phyloP scores from a whole-genome alignment of 2,113 vertebrate species.

The Microcebus jonahi region DNA sequence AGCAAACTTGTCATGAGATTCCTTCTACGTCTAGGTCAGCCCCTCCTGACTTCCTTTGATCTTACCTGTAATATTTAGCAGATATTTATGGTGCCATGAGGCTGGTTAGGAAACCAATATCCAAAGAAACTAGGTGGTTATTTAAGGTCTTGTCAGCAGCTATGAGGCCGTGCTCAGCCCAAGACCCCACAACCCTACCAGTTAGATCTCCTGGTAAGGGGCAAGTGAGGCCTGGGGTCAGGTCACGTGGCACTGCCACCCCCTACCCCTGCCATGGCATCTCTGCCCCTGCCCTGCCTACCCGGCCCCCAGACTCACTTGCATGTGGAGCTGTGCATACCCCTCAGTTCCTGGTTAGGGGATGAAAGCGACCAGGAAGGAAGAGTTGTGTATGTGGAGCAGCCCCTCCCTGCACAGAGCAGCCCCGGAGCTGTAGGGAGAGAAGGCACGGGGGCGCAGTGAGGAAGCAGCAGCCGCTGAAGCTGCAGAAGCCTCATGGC shows the following conservation, averaged over 20 bases:
- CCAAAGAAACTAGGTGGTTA: background rate
- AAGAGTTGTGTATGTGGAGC: background rate
- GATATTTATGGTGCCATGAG: background rate
- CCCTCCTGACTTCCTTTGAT: background rate
- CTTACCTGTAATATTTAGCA: background rate
- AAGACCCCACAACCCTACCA: background rate
- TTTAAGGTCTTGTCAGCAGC: background rate
- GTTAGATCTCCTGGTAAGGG: background rate
- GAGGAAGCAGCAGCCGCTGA: background rate
- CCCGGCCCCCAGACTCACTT: background rate
- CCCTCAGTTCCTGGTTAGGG: background rate
- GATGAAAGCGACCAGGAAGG: background rate
- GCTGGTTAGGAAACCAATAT: background rate
- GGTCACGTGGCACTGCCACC: background rate
- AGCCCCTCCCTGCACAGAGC: background rate
- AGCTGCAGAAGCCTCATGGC: background rate
- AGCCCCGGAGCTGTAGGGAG: background rate
- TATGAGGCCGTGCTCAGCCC: background rate
- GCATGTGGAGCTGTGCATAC: background rate
- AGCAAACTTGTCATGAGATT: background rate
- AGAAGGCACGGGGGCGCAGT: background rate
- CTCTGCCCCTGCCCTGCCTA: background rate
- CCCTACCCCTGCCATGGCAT: too few species aligned
- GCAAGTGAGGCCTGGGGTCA: background rate
- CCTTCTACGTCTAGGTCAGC: background rate